phyloP scores from a whole-genome alignment of 2,888 invertebrate genomes.

The Germaria angustata region DNA sequence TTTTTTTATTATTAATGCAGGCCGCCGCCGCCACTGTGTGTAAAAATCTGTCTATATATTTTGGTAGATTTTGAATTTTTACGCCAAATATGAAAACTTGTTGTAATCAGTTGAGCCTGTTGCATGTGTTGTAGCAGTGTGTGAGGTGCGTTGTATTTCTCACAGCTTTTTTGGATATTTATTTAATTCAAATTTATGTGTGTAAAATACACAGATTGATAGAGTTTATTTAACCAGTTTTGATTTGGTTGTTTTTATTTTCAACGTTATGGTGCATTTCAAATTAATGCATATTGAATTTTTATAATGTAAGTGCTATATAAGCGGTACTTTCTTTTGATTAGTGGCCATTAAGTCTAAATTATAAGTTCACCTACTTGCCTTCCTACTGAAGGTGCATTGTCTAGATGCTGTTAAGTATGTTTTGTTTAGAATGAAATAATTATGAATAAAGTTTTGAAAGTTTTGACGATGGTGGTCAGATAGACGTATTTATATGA shows the following conservation, averaged over 20 bases:
- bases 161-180: slow-evolving; percentile 17
- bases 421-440: slow-evolving; percentile 11
- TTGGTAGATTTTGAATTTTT: slow-evolving; percentile 44
- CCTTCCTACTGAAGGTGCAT: slow-evolving; percentile 15
- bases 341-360: slow-evolving; percentile 58
- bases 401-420: slow-evolving; percentile 10
- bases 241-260: slow-evolving; percentile 32
- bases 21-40: slow-evolving; percentile 44
- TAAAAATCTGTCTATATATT: slow-evolving; percentile 50
- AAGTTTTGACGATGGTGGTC: slow-evolving; percentile 36
- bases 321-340: slow-evolving; percentile 61
- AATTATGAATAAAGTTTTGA: neutral
- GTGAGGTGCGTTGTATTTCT: slow-evolving; percentile 60
- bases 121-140: slow-evolving; percentile 37
- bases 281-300: slow-evolving; percentile 47
- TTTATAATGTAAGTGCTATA: slow-evolving; percentile 42
- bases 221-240: slow-evolving; percentile 33
- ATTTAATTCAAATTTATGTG: slow-evolving; percentile 56
- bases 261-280: slow-evolving; percentile 24
- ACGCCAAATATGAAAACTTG: slow-evolving; percentile 52
- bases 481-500: neutral
- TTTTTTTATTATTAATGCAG: neutral
- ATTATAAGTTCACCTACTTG: slow-evolving; percentile 58
- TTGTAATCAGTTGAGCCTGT: slow-evolving; percentile 43
- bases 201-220: slow-evolving; percentile 18